These are phyloP conservation scores for Nomada lathburiana DNA, from an alignment of 2,888 invertebrate species.

Conservation along the genomic window DNA sequence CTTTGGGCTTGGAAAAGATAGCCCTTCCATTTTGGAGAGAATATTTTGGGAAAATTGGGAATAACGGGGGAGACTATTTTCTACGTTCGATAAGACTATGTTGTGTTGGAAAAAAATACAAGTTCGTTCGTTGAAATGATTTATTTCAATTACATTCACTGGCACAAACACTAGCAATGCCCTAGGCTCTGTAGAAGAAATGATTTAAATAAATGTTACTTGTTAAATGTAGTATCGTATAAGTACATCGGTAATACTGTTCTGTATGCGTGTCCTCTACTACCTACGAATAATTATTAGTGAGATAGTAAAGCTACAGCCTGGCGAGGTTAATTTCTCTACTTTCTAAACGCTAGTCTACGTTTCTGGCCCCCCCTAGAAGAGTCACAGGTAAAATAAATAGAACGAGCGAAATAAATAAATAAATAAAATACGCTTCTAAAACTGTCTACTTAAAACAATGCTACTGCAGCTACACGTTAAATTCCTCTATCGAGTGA, in stretches of 20 bases:
- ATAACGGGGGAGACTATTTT: neutral
- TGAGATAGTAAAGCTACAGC: constrained; percentile 35
- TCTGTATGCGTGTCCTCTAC: constrained; percentile 6
- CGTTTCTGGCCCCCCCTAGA: constrained; percentile 13
- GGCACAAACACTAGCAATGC: constrained; percentile 68
- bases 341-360: constrained; percentile 1
- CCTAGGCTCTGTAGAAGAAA: constrained; percentile 62
- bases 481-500: neutral
- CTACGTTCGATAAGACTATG: neutral
- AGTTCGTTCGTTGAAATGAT: constrained; percentile 66
- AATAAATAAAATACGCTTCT: neutral
- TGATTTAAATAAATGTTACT: constrained; percentile 10
- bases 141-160: constrained; percentile 75
- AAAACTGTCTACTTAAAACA: neutral
- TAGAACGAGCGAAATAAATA: neutral
- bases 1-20: neutral
- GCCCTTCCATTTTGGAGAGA: neutral
- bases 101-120: constrained; percentile 36
- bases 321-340: constrained; percentile 39
- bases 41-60: neutral
- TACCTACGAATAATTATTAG: neutral
- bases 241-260: constrained; percentile 42
- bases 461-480: neutral
- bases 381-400: constrained; percentile 1
- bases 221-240: neutral